Base-by-base conservation (phyloP, 2,888 invertebrate genomes). In the Charanyca ferruginea region DNA sequence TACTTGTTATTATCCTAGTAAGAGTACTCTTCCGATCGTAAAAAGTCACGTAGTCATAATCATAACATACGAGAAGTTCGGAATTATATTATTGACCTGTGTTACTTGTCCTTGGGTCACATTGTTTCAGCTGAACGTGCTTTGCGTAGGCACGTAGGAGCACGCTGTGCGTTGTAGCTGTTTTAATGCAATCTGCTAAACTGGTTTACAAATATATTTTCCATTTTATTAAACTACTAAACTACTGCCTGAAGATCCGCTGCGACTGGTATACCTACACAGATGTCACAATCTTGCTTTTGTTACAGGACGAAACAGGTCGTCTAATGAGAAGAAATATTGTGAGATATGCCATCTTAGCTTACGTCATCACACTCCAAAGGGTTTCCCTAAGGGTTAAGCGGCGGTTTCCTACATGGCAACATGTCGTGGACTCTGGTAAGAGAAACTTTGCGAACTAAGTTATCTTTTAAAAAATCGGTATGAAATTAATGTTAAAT, bases 351-450 rank as follows among this genome's bases (percentile, higher is more conserved):
- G 98, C 98, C 82, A 98, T 98, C 84, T 96, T 98, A 83, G 97
- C 98, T 44, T 98, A 98, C 93, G 98, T 98, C 74, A 98, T 98
- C 85, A 98, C 98, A 7, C 94, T 98, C 66, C 98, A 98, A 91
- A 97, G 98, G 89, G 98, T 98, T 63, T 98, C 98, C 57, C 95
- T 98, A 80, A 96, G 98, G 70, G 98, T 98, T 41, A 98, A 98
- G 90, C 97, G 98, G 87, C 96, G 98, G 70, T 98, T 98, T 92
- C 98, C 98, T 20, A 97, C 98, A 16, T 97, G 98, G 96, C 98
- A 98, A 89, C 98, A 98, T 91, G 97, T 98, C 82, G 98, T 98
- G 38, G 98, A 98, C 94, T 98, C 98, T 77, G 98, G 98, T 98
- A 91, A 96, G 79, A 45, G 20, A 53, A 57, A 79, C 65, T 76